phyloP scores from a whole-genome alignment of 2,113 vertebrate species.

The Mesoclemmys tuberculata region DNA sequence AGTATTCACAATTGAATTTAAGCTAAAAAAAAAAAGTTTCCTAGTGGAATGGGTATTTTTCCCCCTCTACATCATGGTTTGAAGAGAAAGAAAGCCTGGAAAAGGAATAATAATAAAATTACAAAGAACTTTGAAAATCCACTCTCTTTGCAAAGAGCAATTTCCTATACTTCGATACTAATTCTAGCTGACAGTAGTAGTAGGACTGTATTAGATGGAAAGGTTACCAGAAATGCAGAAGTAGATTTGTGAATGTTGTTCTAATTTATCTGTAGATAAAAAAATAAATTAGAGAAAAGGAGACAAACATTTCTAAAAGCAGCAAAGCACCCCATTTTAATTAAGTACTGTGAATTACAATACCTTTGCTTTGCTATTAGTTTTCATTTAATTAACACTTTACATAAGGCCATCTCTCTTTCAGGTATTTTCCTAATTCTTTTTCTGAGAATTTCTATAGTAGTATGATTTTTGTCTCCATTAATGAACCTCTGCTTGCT shows the following conservation, averaged over 20 bases:
- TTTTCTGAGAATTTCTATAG: not conserved
- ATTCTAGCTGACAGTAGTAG: conserved; percentile 32
- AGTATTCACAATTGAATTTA: not conserved
- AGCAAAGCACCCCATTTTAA: not conserved
- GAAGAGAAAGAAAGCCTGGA: not conserved
- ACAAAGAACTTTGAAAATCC: conserved; percentile 19
- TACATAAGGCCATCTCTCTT: not conserved
- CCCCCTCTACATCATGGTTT: not conserved
- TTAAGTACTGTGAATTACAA: not conserved
- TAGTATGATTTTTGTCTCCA: not conserved
- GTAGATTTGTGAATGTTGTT: not conserved
- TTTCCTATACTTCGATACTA: not conserved
- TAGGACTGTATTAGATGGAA: not conserved
- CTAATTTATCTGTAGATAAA: conserved; percentile 22
- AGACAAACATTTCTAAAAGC: conserved; percentile 1
- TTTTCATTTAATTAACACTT: not conserved
- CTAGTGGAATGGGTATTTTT: not conserved
- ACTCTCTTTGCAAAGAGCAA: conserved; percentile 11
- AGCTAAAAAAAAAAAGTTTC: not conserved
- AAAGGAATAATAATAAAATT: not conserved
- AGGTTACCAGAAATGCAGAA: conserved; percentile 20
- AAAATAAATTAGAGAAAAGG: not conserved
- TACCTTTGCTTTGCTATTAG: not conserved
- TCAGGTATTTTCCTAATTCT: not conserved
- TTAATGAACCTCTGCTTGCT: not conserved